Conservation (phyloP, 2,797 vertebrate species). For the Triplophysa yarkandensis region DNA sequence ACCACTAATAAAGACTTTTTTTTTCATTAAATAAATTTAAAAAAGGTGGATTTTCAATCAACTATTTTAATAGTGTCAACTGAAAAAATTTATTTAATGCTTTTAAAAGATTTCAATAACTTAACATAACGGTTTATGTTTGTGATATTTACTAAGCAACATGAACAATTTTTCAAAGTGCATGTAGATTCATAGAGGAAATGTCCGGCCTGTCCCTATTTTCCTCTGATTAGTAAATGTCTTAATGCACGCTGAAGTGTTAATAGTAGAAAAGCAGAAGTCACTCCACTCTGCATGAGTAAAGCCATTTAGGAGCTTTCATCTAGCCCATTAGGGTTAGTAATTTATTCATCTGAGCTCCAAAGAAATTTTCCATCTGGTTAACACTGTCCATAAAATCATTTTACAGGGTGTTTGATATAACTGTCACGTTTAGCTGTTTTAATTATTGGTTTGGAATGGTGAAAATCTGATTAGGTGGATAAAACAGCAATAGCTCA, state of each 20-base stretch:
- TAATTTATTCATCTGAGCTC: conserved; percentile 9
- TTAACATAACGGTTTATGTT: no score
- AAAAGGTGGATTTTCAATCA: no score
- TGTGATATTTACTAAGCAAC: no score
- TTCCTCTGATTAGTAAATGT: neutral
- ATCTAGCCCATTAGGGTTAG: conserved; percentile 15
- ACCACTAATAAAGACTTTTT: no score
- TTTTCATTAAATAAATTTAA: no score
- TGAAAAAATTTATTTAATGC: no score
- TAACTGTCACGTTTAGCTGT: conserved; percentile 6
- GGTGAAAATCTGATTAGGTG: conserved; percentile 27
- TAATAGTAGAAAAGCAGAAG: neutral
- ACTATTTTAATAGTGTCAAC: no score
- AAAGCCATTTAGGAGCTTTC: conserved; percentile 11
- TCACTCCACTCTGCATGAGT: neutral
- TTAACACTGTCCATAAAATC: conserved; percentile 10
- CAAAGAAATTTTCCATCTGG: neutral
- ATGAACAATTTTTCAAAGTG: no score
- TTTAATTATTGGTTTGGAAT: neutral
- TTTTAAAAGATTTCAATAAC: no score
- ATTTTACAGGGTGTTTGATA: neutral
- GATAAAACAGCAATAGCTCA: neutral
- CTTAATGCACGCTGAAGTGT: neutral
- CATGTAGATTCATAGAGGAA: no score
- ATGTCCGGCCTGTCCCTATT: neutral